phyloP scores from a whole-genome alignment of 2,113 vertebrate species.

The Cebus imitator region DNA sequence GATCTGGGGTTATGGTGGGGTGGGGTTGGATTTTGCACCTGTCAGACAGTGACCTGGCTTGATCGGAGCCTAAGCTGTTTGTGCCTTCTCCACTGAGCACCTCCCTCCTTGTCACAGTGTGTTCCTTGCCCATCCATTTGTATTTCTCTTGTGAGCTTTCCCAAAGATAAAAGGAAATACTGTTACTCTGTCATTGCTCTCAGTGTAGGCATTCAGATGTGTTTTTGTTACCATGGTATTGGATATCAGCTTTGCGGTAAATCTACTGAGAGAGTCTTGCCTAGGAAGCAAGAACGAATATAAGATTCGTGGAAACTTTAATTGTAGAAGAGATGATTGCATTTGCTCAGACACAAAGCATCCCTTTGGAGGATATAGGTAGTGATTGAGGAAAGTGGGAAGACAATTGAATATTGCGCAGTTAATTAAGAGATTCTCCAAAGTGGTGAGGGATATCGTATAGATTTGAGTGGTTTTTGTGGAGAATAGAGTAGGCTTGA shows the following conservation, averaged over 20 bases:
- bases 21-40: not conserved
- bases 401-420: slow-evolving; percentile 59
- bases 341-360: not conserved
- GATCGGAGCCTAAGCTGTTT: not conserved
- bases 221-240: not conserved
- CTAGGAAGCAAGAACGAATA: slow-evolving; percentile 51
- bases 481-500: slow-evolving; percentile 52
- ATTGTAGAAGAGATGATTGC: slow-evolving; percentile 18
- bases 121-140: not conserved
- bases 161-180: not conserved
- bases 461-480: slow-evolving; percentile 63
- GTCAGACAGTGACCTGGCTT: not conserved
- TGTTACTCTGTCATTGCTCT: not conserved
- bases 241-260: slow-evolving; percentile 23
- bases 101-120: not conserved
- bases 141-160: not conserved
- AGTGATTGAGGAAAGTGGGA: slow-evolving; percentile 32
- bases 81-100: not conserved
- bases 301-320: not conserved
- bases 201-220: not conserved
- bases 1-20: not conserved
- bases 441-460: slow-evolving; percentile 22
- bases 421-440: slow-evolving; percentile 56
- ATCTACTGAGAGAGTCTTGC: slow-evolving; percentile 33
- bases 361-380: slow-evolving; percentile 39